A percentile compares a stretch with the other conserved stretches of the same genome.
Evolutionary conservation across 2,113 vertebrate genomes (phyloP).

Genomic region (Cranoglanis bouderius): DNA sequence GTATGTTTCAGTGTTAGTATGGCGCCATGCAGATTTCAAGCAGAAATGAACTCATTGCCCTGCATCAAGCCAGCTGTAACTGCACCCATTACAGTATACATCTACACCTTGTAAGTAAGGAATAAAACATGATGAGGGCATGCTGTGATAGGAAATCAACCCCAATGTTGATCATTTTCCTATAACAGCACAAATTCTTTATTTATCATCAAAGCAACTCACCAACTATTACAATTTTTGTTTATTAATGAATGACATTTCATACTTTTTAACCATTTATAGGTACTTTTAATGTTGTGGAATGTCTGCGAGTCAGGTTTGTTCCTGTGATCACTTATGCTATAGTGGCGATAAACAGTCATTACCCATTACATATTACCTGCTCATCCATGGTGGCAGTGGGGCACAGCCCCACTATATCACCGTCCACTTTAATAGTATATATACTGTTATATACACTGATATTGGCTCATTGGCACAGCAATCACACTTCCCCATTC

Average conservation of each 20-base stretch:
- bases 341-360: background rate
- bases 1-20: background rate
- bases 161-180: background rate
- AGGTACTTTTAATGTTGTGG: background rate
- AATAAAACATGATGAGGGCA: background rate
- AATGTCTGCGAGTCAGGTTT: background rate
- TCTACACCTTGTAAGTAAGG: background rate
- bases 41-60: constrained; percentile 35
- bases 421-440: too few species aligned
- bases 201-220: background rate
- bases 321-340: background rate
- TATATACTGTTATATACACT: too few species aligned
- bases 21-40: constrained; percentile 12
- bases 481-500: background rate
- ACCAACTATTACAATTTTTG: too few species aligned
- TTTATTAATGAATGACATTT: too few species aligned
- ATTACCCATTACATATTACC: too few species aligned
- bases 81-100: background rate
- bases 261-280: background rate
- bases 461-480: background rate
- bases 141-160: background rate
- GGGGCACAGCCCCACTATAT: background rate
- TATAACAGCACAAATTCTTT: background rate
- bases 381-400: background rate
- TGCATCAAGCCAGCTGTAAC: background rate